Evolutionary conservation across 1,140 invertebrate species (phyloP).

Genomic region (Drosophila pandora): DNA sequence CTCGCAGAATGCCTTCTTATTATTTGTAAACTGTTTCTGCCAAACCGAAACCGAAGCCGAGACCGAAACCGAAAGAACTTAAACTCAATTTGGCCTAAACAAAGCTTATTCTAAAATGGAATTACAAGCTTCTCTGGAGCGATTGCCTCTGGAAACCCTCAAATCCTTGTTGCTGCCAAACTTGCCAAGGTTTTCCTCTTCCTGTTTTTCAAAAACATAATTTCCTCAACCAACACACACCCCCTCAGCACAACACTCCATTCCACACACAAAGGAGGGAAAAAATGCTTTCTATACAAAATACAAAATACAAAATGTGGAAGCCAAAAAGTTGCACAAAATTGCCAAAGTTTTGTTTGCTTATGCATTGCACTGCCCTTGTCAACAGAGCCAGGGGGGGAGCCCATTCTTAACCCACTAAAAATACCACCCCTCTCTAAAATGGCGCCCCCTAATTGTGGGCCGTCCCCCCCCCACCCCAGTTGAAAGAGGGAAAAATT

Average conservation of each 20-base stretch:
- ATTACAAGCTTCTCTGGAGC: constrained; percentile 19
- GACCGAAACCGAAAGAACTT: constrained; percentile 17
- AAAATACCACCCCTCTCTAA: constrained; percentile 16
- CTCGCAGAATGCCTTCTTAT: neutral
- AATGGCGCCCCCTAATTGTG: constrained; percentile 19
- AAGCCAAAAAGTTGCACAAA: constrained; percentile 71
- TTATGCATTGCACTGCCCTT: constrained; percentile 49
- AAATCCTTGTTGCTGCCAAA: constrained; percentile 5
- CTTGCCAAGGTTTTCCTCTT: constrained; percentile 44
- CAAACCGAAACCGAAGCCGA: neutral
- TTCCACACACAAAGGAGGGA: constrained; percentile 30
- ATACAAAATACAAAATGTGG: constrained; percentile 33
- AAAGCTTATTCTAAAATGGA: constrained; percentile 36
- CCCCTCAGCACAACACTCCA: constrained; percentile 12
- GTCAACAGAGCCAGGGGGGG: neutral
- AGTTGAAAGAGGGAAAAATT: constrained; percentile 44
- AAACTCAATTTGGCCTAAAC: constrained; percentile 36
- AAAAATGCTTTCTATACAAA: constrained; percentile 42
- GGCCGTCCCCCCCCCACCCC: constrained; percentile 5
- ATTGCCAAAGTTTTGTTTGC: constrained; percentile 67
- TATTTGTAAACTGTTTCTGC: neutral
- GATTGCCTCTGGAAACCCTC: neutral
- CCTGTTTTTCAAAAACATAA: constrained; percentile 46
- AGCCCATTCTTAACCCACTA: neutral
- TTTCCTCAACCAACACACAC: constrained; percentile 41